These are phyloP conservation scores for Trididemnum nubilum DNA, from an alignment of 23 tunicate species.

Conservation along the genomic window DNA sequence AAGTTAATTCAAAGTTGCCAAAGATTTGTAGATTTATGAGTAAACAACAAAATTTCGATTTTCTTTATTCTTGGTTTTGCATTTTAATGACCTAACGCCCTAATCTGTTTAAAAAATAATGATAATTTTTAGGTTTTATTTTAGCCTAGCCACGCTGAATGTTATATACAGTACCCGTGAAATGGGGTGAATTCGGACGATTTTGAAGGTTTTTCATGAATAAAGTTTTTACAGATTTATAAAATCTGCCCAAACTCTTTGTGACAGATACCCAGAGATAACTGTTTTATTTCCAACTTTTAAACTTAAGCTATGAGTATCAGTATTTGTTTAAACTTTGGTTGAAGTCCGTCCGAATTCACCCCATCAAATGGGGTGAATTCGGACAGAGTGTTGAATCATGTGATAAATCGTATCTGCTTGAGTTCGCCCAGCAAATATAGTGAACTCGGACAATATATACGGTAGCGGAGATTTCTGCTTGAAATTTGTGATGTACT, in stretches of 20 bases:
- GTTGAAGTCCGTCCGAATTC: neutral
- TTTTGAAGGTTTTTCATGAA: neutral
- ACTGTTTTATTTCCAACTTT: neutral
- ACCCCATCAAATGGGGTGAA: neutral
- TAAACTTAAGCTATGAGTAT: neutral
- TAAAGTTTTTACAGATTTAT: neutral
- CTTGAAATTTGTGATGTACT: neutral
- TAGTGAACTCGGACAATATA: neutral
- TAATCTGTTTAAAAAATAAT: too few species aligned
- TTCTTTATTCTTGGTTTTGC: too few species aligned
- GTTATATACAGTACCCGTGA: too few species aligned
- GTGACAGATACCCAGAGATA: neutral
- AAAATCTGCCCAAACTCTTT: neutral
- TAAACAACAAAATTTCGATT: too few species aligned
- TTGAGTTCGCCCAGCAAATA: neutral
- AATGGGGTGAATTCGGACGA: too few species aligned
- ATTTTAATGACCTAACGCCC: too few species aligned
- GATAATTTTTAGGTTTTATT: too few species aligned
- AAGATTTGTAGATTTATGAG: too few species aligned
- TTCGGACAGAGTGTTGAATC: slow-evolving; percentile 1
- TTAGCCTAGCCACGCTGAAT: too few species aligned
- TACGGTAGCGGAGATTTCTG: neutral
- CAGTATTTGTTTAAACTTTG: neutral
- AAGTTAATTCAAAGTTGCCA: too few species aligned
- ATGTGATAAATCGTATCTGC: neutral